Conservation (phyloP, 2,113 vertebrate genomes). For the Pyxicephalus adspersus region DNA sequence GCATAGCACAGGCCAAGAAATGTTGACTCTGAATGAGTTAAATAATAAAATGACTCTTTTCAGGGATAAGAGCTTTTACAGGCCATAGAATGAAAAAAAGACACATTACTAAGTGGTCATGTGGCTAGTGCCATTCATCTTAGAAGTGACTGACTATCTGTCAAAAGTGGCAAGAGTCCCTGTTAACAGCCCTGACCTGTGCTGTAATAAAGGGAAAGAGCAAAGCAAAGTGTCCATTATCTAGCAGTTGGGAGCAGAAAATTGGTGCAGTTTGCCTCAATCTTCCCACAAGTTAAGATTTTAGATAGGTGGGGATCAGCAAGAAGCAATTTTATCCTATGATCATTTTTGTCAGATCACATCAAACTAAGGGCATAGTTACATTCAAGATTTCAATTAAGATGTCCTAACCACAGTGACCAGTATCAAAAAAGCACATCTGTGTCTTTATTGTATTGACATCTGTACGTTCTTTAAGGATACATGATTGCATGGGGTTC, state of each 20-base stretch:
- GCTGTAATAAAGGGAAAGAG: slow-evolving; percentile 82
- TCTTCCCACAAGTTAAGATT: slow-evolving; percentile 85
- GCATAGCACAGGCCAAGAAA: not conserved
- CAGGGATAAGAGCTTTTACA: slow-evolving; percentile 76
- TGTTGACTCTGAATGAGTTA: slow-evolving; percentile 73
- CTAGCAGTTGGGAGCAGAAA: slow-evolving; percentile 86
- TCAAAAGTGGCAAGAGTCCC: slow-evolving; percentile 83
- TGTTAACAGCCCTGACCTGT: slow-evolving; percentile 88
- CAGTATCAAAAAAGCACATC: slow-evolving; percentile 46
- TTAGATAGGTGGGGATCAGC: slow-evolving; percentile 82
- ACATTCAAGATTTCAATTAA: slow-evolving; percentile 78
- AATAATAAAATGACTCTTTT: slow-evolving; percentile 73
- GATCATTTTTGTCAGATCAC: slow-evolving; percentile 84
- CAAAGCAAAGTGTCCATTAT: slow-evolving; percentile 85
- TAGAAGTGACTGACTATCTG: slow-evolving; percentile 82
- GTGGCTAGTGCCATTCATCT: slow-evolving; percentile 84
- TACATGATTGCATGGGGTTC: slow-evolving; percentile 12
- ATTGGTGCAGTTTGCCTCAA: slow-evolving; percentile 89
- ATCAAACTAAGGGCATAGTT: slow-evolving; percentile 81
- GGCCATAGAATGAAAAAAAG: slow-evolving; percentile 70
- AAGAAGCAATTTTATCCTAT: slow-evolving; percentile 88
- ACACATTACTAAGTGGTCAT: slow-evolving; percentile 88
- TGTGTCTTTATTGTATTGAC: slow-evolving; percentile 54
- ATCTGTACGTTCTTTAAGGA: slow-evolving; percentile 45
- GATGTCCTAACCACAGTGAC: slow-evolving; percentile 66